Evolutionary conservation across 1,140 invertebrate species (phyloP), one percentile per base, ranked within the genome.

Genomic region (Orius insidiosus): DNA sequence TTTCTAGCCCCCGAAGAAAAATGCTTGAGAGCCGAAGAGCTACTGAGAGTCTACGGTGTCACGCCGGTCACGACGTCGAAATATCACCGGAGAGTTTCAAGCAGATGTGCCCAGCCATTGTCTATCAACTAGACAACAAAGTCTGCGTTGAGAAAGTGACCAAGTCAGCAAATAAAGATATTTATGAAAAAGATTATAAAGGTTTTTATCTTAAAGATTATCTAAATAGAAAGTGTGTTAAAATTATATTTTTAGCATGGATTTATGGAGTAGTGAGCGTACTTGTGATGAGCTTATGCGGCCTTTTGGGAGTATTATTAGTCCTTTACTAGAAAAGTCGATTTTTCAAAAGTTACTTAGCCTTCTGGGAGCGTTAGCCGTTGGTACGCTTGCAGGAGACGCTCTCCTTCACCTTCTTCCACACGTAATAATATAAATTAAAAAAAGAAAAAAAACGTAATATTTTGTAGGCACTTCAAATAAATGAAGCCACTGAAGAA

Each of bases 371-470:
- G 78, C 80, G 3, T 59, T 85, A 10, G 82, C 82, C 1, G 73
- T 85, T n/a, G 83, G 82, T 0, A 80, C 81, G 0, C 59, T 86
- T 13, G 71, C 76, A 34, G 80, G 80, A 1, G 81, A 85, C 62
- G 82, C 81, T 1, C 58, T 86, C 1, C 67, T 86, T 35, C 83
- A 86, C 66, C 67, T 86, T 2, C 56, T 85, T 32, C 83, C 83
- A 6, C 81, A 85, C 60, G 80, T 60, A 56, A 58, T 24, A 24
- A 24, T 24, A 24, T 24, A 24, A 24, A 24, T 24, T n/a, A n/a
- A n/a, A n/a, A n/a, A n/a, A n/a, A n/a, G n/a, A n/a, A n/a, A n/a
- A n/a, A n/a, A n/a, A n/a, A n/a, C n/a, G n/a, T 24, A 24, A 24
- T 7, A 24, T 24, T 24, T 24, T 24, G 7, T 24, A 24, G 24